Evolutionary conservation across 2,888 invertebrate genomes (phyloP).

Genomic region (Tanytarsus gracilentus): DNA sequence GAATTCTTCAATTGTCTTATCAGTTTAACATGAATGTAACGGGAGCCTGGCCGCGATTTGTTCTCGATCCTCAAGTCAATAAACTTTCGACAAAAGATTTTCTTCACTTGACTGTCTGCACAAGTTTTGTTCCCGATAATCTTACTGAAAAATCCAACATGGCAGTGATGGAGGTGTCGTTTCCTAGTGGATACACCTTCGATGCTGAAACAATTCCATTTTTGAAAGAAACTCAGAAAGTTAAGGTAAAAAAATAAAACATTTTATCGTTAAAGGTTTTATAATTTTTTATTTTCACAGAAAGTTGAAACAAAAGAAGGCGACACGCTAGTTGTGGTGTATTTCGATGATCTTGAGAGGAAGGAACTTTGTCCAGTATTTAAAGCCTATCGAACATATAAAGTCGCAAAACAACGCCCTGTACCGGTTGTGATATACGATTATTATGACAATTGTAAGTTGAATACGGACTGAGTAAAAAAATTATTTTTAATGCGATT

Average conservation of each 20-base stretch:
- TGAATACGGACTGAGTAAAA: not conserved
- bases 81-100: constrained; percentile 66
- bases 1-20: constrained; percentile 67
- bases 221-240: constrained; percentile 44
- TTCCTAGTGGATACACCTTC: constrained; percentile 86
- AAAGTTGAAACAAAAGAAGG: constrained; percentile 60
- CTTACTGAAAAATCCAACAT: constrained; percentile 65
- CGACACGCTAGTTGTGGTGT: constrained; percentile 55
- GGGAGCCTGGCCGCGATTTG: constrained; percentile 78
- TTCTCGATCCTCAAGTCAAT: constrained; percentile 76
- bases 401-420: constrained; percentile 77
- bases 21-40: constrained; percentile 78
- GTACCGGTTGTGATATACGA: constrained; percentile 79
- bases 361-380: constrained; percentile 73
- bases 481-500: constrained; percentile 5
- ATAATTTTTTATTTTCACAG: constrained; percentile 51
- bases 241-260: constrained; percentile 34
- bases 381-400: constrained; percentile 70
- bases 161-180: constrained; percentile 79
- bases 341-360: constrained; percentile 57
- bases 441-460: constrained; percentile 83
- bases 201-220: constrained; percentile 64
- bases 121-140: constrained; percentile 55
- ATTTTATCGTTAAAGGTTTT: constrained; percentile 38
- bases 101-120: constrained; percentile 72